These are phyloP conservation scores for Mastigias papua DNA, from an alignment of 30 jellyfish, hydroid and myxozoan genomes.

Conservation along the genomic window DNA sequence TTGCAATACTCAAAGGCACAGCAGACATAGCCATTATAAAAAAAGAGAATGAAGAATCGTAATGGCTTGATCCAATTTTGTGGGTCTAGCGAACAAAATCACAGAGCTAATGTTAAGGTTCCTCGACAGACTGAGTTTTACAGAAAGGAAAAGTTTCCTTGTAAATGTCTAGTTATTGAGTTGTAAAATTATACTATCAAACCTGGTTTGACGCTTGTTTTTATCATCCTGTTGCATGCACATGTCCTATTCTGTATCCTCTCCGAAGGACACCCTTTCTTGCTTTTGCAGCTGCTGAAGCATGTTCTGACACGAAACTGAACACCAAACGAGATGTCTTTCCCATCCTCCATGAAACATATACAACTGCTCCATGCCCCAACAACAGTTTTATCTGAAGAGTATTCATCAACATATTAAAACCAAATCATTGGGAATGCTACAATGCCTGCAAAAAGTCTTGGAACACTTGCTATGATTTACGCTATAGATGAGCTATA, in stretches of 20 bases:
- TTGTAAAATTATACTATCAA: not conserved
- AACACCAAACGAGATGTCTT: conserved; percentile 59
- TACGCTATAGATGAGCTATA: no score
- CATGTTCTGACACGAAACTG: conserved; percentile 77
- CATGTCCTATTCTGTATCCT: conserved; percentile 72
- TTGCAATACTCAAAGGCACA: no score
- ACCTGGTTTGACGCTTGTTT: conserved; percentile 61
- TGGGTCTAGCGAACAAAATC: no score
- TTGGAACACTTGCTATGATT: no score
- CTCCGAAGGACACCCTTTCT: conserved; percentile 74
- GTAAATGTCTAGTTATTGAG: not conserved
- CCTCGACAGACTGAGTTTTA: no score
- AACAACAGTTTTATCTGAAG: conserved; percentile 46
- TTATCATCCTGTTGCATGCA: conserved; percentile 29
- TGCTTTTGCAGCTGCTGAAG: conserved; percentile 70
- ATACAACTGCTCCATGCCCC: conserved; percentile 75
- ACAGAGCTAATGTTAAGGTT: no score
- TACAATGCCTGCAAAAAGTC: no score
- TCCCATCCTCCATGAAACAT: conserved; percentile 72
- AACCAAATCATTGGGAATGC: no score
- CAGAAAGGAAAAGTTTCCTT: no score
- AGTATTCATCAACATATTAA: not conserved
- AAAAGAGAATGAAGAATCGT: no score
- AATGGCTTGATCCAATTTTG: no score
- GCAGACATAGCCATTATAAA: no score